Conservation (phyloP, 2,113 vertebrate species). For the Festucalex cinctus region DNA sequence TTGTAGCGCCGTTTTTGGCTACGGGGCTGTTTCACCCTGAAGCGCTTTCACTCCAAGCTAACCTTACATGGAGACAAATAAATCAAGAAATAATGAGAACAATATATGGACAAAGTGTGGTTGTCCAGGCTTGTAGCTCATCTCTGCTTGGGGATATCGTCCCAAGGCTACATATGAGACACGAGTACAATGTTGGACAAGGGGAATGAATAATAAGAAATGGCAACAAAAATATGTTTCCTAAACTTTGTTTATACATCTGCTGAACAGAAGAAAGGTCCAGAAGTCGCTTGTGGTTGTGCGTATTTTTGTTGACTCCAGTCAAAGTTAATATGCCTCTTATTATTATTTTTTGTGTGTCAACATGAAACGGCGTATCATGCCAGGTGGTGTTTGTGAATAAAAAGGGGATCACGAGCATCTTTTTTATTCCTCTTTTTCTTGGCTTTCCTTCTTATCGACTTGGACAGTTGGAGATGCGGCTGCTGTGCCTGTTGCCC, state of each 20-base stretch:
- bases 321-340: background rate
- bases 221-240: background rate
- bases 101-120: background rate
- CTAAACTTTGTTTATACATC: background rate
- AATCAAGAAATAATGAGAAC: background rate
- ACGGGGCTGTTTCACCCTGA: background rate
- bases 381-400: background rate
- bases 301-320: constrained; percentile 11
- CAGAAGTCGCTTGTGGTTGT: background rate
- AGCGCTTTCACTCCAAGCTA: background rate
- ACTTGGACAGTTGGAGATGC: constrained; percentile 29
- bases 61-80: background rate
- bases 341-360: background rate
- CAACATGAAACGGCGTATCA: background rate
- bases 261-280: background rate
- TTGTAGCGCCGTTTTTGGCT: background rate
- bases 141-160: background rate
- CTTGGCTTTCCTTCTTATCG: constrained; percentile 25
- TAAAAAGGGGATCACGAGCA: constrained; percentile 12
- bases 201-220: background rate
- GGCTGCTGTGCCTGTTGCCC: constrained; percentile 27
- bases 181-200: background rate
- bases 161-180: background rate
- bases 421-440: constrained; percentile 17
- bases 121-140: background rate